phyloP scores from a whole-genome alignment of 2,113 vertebrate genomes.

The Axis porcinus region DNA sequence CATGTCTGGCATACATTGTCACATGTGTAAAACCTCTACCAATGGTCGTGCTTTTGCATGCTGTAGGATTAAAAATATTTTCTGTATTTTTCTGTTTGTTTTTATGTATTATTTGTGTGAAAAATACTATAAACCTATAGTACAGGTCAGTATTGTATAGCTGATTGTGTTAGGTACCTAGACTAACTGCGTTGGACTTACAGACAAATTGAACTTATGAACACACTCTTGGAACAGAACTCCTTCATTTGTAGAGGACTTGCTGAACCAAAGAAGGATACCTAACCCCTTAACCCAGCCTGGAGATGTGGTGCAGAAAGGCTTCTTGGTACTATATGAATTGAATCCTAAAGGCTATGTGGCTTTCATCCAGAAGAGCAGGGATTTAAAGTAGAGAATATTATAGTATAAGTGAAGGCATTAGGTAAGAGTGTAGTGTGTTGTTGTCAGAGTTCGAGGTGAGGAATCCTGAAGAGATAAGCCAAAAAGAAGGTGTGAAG shows the following conservation, averaged over 20 bases:
- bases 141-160: not conserved
- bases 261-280: not conserved
- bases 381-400: not conserved
- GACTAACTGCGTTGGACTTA: not conserved
- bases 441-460: not conserved
- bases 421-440: not conserved
- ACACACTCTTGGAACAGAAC: not conserved
- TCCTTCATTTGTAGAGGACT: not conserved
- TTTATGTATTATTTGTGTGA: not conserved
- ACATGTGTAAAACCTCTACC: not conserved
- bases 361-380: not conserved
- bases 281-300: not conserved
- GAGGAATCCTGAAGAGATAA: not conserved
- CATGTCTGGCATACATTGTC: not conserved
- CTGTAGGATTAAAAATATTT: not conserved
- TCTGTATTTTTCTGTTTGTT: not conserved
- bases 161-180: not conserved
- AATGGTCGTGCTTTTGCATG: not conserved
- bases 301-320: not conserved
- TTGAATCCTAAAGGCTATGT: not conserved
- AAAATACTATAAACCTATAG: not conserved
- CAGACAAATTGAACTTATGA: not conserved
- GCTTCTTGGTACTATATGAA: not conserved
- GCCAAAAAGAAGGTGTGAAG: not conserved
- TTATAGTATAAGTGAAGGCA: not conserved